A percentile compares a stretch with the other conserved stretches of the same genome.
Evolutionary conservation across 2,888 invertebrate genomes (phyloP).

Genomic region (Carpatolechia fugitivella): DNA sequence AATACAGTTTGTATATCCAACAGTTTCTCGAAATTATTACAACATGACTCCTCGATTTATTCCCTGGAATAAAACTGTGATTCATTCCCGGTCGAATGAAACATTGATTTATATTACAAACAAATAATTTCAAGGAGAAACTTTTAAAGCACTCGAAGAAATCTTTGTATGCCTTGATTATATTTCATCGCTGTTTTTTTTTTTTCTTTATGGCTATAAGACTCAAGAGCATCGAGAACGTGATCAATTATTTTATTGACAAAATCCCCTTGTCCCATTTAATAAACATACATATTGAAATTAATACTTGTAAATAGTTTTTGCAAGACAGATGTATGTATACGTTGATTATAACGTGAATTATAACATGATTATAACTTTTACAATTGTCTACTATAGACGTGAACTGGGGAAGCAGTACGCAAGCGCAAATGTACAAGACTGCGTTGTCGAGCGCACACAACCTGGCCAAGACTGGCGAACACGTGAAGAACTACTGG

Average conservation of each 20-base stretch:
- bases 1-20: conserved; percentile 33
- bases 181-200: background rate
- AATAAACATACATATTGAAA: no score
- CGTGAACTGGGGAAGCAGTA: conserved; percentile 98
- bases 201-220: background rate
- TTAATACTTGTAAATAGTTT: no score
- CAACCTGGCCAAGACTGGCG: conserved; percentile 89
- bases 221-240: background rate
- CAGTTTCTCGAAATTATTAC: conserved; percentile 38
- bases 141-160: background rate
- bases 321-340: no score
- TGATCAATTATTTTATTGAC: background rate
- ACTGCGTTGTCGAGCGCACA: conserved; percentile 92
- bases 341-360: no score
- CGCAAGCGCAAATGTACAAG: conserved; percentile 97
- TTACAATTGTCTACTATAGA: no score
- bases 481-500: conserved; percentile 98
- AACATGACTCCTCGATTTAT: conserved; percentile 20
- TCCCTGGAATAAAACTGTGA: conserved; percentile 25
- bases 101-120: conserved; percentile 8
- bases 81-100: conserved; percentile 5
- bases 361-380: no score
- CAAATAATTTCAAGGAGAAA: background rate
- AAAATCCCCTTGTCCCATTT: background rate
- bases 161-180: background rate